Conservation (phyloP, 2,888 invertebrate genomes). For the Craniophora ligustri region DNA sequence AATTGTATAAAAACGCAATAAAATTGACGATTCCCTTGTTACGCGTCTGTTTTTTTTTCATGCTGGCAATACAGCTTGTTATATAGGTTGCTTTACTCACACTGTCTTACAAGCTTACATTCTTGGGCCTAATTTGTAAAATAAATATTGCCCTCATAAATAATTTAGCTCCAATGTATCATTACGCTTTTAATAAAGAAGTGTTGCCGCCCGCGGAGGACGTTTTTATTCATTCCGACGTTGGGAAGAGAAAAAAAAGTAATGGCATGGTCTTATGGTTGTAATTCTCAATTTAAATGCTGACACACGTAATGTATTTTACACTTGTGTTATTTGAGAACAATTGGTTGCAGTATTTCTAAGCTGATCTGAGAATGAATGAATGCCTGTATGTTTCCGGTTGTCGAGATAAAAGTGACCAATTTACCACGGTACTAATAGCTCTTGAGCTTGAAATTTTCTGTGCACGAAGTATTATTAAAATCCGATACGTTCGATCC, state of each 20-base stretch:
- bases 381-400: conserved; percentile 33
- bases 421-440: conserved; percentile 26
- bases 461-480: conserved; percentile 43
- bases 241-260: conserved; percentile 48
- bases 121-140: conserved; percentile 42
- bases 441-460: conserved; percentile 22
- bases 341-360: conserved; percentile 22
- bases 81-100: conserved; percentile 1
- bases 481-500: conserved; percentile 36
- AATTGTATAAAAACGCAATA: conserved; percentile 24
- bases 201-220: conserved; percentile 48
- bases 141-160: conserved; percentile 53
- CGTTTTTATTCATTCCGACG: conserved; percentile 48
- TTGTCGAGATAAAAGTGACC: conserved; percentile 24
- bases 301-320: conserved; percentile 42
- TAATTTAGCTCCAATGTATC: conserved; percentile 43
- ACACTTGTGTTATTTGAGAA: conserved; percentile 22
- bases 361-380: conserved; percentile 24
- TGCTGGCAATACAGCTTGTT: conserved; percentile 1
- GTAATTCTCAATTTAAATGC: conserved; percentile 56
- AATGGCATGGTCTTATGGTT: conserved; percentile 36
- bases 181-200: conserved; percentile 52
- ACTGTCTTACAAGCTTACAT: conserved; percentile 12
- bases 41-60: conserved; percentile 11
- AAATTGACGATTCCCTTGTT: conserved; percentile 17